Base-by-base conservation (phyloP, 2,797 vertebrate species). In the Lepus townsendii region DNA sequence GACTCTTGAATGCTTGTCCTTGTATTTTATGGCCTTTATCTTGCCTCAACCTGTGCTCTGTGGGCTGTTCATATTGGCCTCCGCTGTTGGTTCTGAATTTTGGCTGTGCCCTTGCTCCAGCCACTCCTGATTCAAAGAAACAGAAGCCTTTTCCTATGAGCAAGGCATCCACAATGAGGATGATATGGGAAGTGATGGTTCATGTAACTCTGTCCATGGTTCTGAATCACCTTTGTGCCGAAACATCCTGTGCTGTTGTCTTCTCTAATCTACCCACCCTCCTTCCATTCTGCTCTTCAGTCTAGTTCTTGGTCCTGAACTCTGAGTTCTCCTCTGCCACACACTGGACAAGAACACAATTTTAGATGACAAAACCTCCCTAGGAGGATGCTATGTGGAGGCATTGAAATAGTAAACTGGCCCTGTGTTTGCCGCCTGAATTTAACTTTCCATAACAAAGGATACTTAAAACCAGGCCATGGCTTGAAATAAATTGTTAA, bases 181-280 rank as follows among this genome's bases (percentile, higher is more conserved):
- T 68, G 20, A 2, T 11, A 27, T 5, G 30, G 50, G 12, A 91
- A 4, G 0, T 0, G 3, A 17, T 13, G 0, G 0, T 0, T 8
- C 2, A 0, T 1, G 0, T 11, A 2, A 35, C 79, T 60, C 96
- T 97, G 95, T 97, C 96, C 97, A 9, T 92, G 96, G 97, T 97
- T 0, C 97, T 97, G 96, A 97, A 96, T 8, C 26, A 27, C 32
- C 9, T 10, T 2, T 68, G 7, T 3, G 5, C 8, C 54, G 17
- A 87, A 91, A 30, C 62, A n/a, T 22, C 8, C 6, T 0, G 11
- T 26, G n/a, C 1, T 83, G 16, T 57, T 60, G 32, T 60, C 10
- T 47, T 50, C 0, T 35, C 26, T 24, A 12, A 84, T 65, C 4
- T 63, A 17, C 10, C 32, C 76, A 17, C 32, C 20, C 4, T 82